Conservation (phyloP, 1,140 invertebrate genomes). For the Ceratitis capitata region DNA sequence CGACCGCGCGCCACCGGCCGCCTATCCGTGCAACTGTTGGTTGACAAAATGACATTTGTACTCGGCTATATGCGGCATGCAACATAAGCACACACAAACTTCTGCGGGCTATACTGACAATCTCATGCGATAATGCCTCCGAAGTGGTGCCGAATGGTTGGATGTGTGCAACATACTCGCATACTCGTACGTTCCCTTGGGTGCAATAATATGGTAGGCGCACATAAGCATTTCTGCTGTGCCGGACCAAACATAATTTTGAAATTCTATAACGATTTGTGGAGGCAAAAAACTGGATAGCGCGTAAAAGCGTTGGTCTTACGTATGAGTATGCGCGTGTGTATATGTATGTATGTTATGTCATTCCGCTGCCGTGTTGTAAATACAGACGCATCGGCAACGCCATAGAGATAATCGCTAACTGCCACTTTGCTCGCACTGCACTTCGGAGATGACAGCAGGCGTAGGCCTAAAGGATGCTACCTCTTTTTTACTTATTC, state of each 20-base stretch:
- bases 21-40: background rate
- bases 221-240: background rate
- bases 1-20: background rate
- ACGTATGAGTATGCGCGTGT: background rate
- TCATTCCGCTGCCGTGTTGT: background rate
- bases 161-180: background rate
- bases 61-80: background rate
- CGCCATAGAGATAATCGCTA: background rate
- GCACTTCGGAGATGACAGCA: background rate
- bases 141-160: background rate
- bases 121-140: background rate
- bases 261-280: slow-evolving; percentile 19
- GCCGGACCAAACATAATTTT: background rate
- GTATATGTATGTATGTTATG: background rate
- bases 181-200: too few species aligned
- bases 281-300: background rate
- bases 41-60: slow-evolving; percentile 26
- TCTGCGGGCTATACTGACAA: background rate
- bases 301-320: background rate
- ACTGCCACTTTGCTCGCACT: background rate
- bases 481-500: too few species aligned
- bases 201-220: background rate
- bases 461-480: too few species aligned
- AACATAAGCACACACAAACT: background rate
- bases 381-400: background rate